Evolutionary conservation across 2,797 vertebrate genomes (phyloP).

Genomic region (Falco concolor): DNA sequence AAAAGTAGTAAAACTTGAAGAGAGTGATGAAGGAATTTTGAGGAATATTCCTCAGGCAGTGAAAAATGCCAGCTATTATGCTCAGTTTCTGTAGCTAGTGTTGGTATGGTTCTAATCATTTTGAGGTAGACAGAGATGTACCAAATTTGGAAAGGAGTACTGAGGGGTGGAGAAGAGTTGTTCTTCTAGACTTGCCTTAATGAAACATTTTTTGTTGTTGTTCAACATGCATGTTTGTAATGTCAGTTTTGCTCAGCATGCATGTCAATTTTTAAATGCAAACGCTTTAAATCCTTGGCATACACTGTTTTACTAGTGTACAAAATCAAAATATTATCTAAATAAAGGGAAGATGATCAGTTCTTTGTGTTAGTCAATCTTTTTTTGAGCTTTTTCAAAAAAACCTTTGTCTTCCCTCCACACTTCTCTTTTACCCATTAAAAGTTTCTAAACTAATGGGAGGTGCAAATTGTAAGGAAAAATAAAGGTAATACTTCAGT

Average conservation of each 20-base stretch:
- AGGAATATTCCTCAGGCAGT: not conserved
- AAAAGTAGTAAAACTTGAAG: not conserved
- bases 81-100: not conserved
- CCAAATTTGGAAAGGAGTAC: not conserved
- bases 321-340: not conserved
- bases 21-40: not conserved
- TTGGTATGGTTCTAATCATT: not conserved
- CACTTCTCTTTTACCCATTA: not conserved
- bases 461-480: not conserved
- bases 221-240: not conserved
- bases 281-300: not conserved
- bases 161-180: not conserved
- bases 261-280: not conserved
- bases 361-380: not conserved
- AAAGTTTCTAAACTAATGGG: not conserved
- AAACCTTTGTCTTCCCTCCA: not conserved
- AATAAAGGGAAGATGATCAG: not conserved
- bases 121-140: not conserved
- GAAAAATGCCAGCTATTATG: not conserved
- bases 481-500: not conserved
- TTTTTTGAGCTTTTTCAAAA: not conserved
- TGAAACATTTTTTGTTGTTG: not conserved
- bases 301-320: not conserved
- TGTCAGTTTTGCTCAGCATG: not conserved
- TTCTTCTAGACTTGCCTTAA: not conserved